Evolutionary conservation across 2,888 invertebrate genomes (phyloP).

Genomic region (Acronicta alni): DNA sequence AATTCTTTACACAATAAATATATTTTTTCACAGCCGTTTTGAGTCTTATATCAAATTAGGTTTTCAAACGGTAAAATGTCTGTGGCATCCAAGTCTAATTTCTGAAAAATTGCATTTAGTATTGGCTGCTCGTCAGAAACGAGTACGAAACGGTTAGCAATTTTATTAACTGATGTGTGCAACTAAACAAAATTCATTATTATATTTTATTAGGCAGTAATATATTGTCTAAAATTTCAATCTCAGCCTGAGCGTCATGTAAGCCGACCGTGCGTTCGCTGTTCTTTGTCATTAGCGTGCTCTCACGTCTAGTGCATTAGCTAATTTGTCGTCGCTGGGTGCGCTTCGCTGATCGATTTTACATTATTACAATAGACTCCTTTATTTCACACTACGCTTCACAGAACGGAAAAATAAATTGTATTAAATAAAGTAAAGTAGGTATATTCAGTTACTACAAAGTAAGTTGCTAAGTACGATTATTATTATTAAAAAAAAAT

Average conservation of each 20-base stretch:
- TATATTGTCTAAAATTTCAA: constrained; percentile 5
- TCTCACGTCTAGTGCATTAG: constrained; percentile 84
- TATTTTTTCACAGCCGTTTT: no score
- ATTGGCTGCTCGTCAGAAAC: constrained; percentile 25
- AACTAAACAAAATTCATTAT: not conserved
- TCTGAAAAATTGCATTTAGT: constrained; percentile 38
- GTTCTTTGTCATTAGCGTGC: constrained; percentile 83
- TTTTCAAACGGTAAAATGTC: constrained; percentile 43
- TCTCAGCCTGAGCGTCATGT: constrained; percentile 67
- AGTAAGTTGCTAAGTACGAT: no score
- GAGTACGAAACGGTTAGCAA: constrained; percentile 12
- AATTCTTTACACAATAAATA: no score
- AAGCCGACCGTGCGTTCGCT: constrained; percentile 66
- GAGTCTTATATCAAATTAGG: constrained; percentile 22
- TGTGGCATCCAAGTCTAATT: constrained; percentile 44
- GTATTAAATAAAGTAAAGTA: constrained; percentile 17
- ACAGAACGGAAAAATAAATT: constrained; percentile 28
- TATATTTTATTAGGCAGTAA: constrained; percentile 3
- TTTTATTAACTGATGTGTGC: constrained; percentile 8
- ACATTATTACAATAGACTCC: constrained; percentile 57
- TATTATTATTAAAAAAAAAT: no score
- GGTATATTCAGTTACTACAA: not conserved
- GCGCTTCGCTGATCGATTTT: constrained; percentile 68
- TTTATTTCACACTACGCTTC: constrained; percentile 43
- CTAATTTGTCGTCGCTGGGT: constrained; percentile 81